Evolutionary conservation across 92 coral and sea anemone species (phyloP).

Genomic region (Diadumene lineata): DNA sequence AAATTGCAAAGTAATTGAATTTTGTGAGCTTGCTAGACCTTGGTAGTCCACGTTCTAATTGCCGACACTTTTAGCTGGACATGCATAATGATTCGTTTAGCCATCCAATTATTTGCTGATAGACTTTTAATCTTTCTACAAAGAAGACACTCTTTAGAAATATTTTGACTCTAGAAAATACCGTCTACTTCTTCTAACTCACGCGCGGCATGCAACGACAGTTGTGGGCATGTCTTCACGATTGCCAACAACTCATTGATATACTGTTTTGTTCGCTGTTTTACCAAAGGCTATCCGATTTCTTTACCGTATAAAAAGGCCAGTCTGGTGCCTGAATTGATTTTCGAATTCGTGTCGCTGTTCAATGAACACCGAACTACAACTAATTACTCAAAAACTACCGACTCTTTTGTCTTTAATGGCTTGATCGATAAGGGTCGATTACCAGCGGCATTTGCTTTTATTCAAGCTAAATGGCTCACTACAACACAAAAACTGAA

Average conservation of each 20-base stretch:
- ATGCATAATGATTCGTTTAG: slow-evolving; percentile 24
- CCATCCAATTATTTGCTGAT: slow-evolving; percentile 11
- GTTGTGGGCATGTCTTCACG: neutral
- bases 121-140: slow-evolving; percentile 1
- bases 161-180: neutral
- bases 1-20: neutral
- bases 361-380: slow-evolving; percentile 43
- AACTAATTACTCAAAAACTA: slow-evolving; percentile 67
- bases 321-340: slow-evolving; percentile 23
- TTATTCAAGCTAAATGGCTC: slow-evolving; percentile 7
- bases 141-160: neutral
- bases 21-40: neutral
- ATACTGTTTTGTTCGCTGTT: neutral
- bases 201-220: neutral
- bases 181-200: neutral
- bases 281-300: slow-evolving; percentile 20
- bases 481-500: neutral
- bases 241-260: neutral
- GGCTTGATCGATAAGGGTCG: slow-evolving; percentile 31
- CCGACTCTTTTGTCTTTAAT: slow-evolving; percentile 57
- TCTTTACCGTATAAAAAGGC: slow-evolving; percentile 22
- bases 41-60: slow-evolving; percentile 5
- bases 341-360: slow-evolving; percentile 17
- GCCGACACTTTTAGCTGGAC: slow-evolving; percentile 2
- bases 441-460: slow-evolving; percentile 29